Conservation (phyloP, 2,888 invertebrate species). For the Oxycera nigricornis region DNA sequence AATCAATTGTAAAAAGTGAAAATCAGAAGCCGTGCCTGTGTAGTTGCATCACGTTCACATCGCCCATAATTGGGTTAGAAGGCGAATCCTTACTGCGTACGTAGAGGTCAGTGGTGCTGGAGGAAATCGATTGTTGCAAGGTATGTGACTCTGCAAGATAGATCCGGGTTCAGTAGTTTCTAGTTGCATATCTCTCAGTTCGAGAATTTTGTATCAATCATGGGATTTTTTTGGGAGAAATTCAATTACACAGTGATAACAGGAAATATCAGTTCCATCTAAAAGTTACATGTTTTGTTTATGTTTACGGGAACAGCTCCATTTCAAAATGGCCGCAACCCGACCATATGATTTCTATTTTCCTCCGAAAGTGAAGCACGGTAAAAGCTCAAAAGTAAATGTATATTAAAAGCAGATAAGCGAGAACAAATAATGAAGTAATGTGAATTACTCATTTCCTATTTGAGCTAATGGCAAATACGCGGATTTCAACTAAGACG, state of each 20-base stretch:
- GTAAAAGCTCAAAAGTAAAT: no score
- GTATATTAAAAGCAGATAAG: no score
- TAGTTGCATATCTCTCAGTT: no score
- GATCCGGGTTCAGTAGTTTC: neutral
- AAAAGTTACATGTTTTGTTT: conserved; percentile 17
- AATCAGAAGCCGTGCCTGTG: neutral
- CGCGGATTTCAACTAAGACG: neutral
- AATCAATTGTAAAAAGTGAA: conserved; percentile 12
- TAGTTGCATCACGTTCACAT: neutral
- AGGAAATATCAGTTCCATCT: no score
- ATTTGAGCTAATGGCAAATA: neutral
- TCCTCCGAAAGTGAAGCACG: neutral
- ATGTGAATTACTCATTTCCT: neutral
- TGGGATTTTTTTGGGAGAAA: no score
- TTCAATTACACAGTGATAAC: no score
- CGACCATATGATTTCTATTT: conserved; percentile 6
- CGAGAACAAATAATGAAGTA: neutral
- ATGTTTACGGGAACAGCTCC: neutral
- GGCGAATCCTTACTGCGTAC: neutral
- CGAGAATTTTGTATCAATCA: no score
- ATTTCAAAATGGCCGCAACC: neutral
- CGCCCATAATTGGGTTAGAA: neutral
- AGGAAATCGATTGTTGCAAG: conserved; percentile 19
- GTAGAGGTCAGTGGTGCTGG: conserved; percentile 19
- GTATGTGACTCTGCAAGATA: neutral